These are phyloP conservation scores for Butastur rufipennis DNA, from an alignment of 2,113 vertebrate genomes.

Conservation along the genomic window DNA sequence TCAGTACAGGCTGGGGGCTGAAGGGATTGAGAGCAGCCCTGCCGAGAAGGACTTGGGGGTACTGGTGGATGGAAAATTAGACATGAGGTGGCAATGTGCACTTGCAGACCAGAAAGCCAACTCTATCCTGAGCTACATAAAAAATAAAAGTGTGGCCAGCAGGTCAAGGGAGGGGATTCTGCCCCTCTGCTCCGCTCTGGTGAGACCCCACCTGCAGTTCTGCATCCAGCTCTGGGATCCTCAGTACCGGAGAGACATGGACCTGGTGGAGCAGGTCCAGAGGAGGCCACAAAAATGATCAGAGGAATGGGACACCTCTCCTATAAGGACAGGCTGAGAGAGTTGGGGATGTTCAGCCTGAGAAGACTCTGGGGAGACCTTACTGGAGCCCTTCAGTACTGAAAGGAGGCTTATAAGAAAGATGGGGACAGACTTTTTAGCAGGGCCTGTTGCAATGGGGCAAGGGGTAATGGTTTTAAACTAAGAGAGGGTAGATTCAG, in stretches of 20 bases:
- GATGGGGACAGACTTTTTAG: background rate
- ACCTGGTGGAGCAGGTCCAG: background rate
- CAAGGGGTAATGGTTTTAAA: background rate
- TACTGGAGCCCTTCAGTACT: background rate
- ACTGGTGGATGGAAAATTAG: background rate
- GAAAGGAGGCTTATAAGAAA: background rate
- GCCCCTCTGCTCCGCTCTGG: background rate
- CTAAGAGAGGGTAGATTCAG: background rate
- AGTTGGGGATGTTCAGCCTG: background rate
- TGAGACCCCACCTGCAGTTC: rapidly evolving
- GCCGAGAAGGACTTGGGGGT: background rate
- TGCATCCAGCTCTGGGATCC: rapidly evolving
- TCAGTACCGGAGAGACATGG: background rate
- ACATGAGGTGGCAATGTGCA: rapidly evolving
- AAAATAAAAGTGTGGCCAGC: rapidly evolving
- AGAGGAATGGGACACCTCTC: background rate
- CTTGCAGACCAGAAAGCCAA: background rate
- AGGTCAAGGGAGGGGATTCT: background rate
- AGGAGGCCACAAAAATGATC: background rate
- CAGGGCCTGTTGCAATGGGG: background rate
- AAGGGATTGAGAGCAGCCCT: background rate
- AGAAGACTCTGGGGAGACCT: background rate
- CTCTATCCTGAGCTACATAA: background rate
- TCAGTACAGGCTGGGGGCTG: background rate
- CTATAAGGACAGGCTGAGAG: background rate